Conservation (phyloP, 2,888 invertebrate genomes). For the Acleris sparsana region DNA sequence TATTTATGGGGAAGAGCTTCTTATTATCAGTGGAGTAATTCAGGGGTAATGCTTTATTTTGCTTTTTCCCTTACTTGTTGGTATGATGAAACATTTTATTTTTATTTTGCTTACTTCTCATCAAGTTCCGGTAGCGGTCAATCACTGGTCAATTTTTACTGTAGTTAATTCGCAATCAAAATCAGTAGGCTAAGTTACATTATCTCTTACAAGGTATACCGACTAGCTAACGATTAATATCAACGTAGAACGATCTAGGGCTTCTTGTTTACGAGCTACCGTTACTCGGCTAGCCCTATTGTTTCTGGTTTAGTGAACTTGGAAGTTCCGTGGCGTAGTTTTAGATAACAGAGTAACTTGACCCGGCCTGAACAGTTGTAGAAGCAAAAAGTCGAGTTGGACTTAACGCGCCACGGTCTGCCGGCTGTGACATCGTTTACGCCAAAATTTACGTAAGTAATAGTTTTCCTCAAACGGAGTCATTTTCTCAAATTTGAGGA, state of each 20-base stretch:
- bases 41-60: too few species aligned
- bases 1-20: too few species aligned
- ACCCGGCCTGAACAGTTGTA: conserved; percentile 48
- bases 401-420: conserved; percentile 65
- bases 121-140: too few species aligned
- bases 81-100: too few species aligned
- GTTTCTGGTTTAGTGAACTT: conserved; percentile 64
- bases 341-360: conserved; percentile 50
- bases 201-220: too few species aligned
- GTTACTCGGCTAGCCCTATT: conserved; percentile 55
- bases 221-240: neutral
- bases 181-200: too few species aligned
- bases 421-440: conserved; percentile 45
- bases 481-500: neutral
- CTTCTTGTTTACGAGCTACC: conserved; percentile 43
- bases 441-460: conserved; percentile 7
- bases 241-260: conserved; percentile 15
- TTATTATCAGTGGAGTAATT: too few species aligned
- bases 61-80: too few species aligned
- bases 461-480: conserved; percentile 11
- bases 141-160: too few species aligned
- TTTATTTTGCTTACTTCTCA: too few species aligned
- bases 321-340: conserved; percentile 46
- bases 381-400: conserved; percentile 50
- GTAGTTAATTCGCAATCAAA: too few species aligned